Percentiles rank a stretch among this genome's conserved stretches.
phyloP scores from a whole-genome alignment of 92 coral and sea anemone species.

The Siderastrea siderea region DNA sequence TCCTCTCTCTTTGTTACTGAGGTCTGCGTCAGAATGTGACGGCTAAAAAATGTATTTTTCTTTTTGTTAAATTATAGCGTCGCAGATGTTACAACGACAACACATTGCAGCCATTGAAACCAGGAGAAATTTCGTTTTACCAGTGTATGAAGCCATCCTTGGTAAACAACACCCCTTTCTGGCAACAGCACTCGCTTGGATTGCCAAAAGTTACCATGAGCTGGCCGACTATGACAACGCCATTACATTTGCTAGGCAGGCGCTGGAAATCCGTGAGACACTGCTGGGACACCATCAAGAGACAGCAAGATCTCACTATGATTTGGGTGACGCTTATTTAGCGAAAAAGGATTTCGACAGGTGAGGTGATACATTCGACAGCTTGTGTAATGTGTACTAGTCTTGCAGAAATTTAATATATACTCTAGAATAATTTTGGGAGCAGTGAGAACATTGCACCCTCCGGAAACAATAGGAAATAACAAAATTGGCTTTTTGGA shows the following conservation, averaged over 20 bases:
- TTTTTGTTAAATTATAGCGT: no score
- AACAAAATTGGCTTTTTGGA: no score
- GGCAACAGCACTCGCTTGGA: background rate
- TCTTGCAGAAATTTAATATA: no score
- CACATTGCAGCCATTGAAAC: slow-evolving; percentile 27
- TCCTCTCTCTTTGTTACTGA: no score
- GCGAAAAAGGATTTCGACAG: slow-evolving; percentile 15
- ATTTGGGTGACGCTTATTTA: slow-evolving; percentile 12
- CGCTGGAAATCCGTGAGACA: slow-evolving; percentile 14
- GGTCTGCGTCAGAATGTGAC: no score
- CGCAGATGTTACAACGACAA: background rate
- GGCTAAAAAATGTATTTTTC: no score
- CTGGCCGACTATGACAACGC: slow-evolving; percentile 46
- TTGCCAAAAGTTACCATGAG: slow-evolving; percentile 39
- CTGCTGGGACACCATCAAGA: slow-evolving; percentile 22
- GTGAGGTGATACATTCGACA: background rate
- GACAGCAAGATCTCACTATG: no score
- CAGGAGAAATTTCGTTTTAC: slow-evolving; percentile 9
- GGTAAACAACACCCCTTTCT: slow-evolving; percentile 39
- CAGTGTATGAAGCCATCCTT: slow-evolving; percentile 15
- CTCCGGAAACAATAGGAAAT: no score
- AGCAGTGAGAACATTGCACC: no score
- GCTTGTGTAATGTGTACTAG: no score
- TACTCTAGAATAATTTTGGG: no score
- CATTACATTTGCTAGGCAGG: slow-evolving; percentile 10